Conservation (phyloP, 2,113 vertebrate species). For the Pycnonotus jocosus region DNA sequence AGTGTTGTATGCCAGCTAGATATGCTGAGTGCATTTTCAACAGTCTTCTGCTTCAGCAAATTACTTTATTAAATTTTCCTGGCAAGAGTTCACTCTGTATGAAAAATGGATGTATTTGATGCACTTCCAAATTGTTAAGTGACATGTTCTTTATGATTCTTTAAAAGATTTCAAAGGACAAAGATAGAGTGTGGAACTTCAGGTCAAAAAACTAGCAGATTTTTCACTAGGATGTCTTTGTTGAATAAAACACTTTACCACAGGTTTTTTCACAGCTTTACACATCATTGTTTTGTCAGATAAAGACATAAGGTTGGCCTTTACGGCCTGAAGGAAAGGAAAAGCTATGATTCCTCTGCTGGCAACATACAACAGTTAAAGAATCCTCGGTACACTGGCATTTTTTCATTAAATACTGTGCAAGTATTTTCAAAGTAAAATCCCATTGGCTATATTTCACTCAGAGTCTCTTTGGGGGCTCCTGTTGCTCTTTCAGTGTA, state of each 20-base stretch:
- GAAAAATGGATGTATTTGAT: slow-evolving; percentile 6
- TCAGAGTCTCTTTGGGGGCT: background rate
- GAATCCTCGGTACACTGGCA: background rate
- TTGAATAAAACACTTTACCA: background rate
- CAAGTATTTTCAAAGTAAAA: background rate
- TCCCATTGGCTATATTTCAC: background rate
- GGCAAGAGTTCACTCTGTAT: background rate
- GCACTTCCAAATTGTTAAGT: background rate
- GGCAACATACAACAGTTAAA: background rate
- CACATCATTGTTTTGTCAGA: background rate
- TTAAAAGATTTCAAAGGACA: background rate
- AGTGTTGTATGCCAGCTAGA: background rate
- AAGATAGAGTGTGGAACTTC: background rate
- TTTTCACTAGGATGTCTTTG: background rate
- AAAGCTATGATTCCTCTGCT: background rate
- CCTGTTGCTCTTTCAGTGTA: background rate
- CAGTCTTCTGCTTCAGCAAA: background rate
- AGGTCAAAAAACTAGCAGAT: background rate
- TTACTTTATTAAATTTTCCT: slow-evolving; percentile 19
- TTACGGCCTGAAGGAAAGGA: background rate
- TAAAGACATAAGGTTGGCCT: background rate
- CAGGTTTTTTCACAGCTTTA: background rate
- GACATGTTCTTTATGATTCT: background rate
- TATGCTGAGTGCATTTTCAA: background rate
- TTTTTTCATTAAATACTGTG: background rate